Conservation (phyloP, 2,113 vertebrate species). For the Mobula hypostoma region DNA sequence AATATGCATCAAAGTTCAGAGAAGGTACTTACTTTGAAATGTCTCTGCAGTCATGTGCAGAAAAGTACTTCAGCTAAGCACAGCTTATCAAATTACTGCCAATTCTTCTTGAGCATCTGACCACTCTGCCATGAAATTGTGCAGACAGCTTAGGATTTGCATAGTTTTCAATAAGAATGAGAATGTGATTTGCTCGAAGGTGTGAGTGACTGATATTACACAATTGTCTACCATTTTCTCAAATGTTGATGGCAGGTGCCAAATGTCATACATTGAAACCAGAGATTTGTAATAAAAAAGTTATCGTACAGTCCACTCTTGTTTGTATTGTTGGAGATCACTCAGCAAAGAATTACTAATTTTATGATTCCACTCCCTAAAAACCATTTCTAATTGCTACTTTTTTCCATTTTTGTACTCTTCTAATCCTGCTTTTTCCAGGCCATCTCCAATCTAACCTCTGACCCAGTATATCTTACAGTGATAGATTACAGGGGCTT, state of each 20-base stretch:
- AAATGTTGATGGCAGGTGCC: not conserved
- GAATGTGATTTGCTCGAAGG: not conserved
- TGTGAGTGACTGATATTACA: not conserved
- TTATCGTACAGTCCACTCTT: not conserved
- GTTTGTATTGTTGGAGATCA: not conserved
- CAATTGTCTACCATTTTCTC: not conserved
- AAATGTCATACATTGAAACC: not conserved
- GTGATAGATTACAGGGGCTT: not conserved
- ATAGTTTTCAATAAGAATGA: not conserved
- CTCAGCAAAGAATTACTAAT: conserved; percentile 3
- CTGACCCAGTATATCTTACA: not conserved
- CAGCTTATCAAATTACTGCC: not conserved
- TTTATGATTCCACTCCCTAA: not conserved
- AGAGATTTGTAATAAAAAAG: not conserved
- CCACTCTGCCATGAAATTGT: not conserved
- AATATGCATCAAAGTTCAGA: conserved; percentile 18
- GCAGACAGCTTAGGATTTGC: not conserved
- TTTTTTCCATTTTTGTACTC: not conserved
- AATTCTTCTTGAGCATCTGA: not conserved
- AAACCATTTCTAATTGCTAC: not conserved
- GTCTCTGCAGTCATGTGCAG: not conserved
- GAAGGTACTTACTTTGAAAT: conserved; percentile 14
- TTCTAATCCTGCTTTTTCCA: not conserved
- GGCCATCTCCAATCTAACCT: not conserved
- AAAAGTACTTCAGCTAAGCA: not conserved